Evolutionary conservation across 2,797 vertebrate genomes (phyloP).

Genomic region (Sebastes umbrosus): DNA sequence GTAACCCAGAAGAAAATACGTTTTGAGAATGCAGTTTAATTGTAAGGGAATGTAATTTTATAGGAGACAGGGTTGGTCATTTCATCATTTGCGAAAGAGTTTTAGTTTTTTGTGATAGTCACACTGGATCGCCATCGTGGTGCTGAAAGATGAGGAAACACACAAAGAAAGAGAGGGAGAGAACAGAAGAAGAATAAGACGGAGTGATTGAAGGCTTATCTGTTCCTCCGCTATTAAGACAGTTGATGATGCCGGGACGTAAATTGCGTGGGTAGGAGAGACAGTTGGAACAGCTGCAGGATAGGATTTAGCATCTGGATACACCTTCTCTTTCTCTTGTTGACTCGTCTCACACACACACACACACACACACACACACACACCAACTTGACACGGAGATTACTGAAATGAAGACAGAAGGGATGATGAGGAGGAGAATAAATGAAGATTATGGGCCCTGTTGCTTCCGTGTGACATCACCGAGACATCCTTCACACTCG

Average conservation of each 20-base stretch:
- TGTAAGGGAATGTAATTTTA: not conserved
- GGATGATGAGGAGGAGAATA: not conserved
- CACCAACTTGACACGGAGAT: constrained; percentile 1
- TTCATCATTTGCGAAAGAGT: not conserved
- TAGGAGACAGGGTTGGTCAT: not conserved
- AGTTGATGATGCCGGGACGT: not conserved
- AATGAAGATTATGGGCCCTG: constrained; percentile 14
- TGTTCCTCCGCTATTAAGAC: constrained; percentile 44
- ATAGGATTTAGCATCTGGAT: constrained; percentile 57
- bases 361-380: not conserved
- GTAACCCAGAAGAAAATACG: not conserved
- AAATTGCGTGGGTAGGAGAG: not conserved
- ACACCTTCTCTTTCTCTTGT: constrained; percentile 15
- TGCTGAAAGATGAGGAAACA: not conserved
- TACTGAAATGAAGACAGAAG: constrained; percentile 12
- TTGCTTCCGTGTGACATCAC: constrained; percentile 10
- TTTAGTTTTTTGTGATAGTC: not conserved
- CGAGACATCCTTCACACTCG: not conserved
- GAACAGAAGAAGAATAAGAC: not conserved
- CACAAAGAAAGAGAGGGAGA: not conserved
- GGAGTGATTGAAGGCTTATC: constrained; percentile 45
- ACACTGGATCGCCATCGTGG: not conserved
- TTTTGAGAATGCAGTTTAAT: not conserved
- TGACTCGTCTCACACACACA: not conserved
- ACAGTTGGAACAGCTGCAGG: constrained; percentile 33